These are phyloP conservation scores for Ennomos fuscantarius DNA, from an alignment of 2,888 invertebrate species.

Conservation along the genomic window DNA sequence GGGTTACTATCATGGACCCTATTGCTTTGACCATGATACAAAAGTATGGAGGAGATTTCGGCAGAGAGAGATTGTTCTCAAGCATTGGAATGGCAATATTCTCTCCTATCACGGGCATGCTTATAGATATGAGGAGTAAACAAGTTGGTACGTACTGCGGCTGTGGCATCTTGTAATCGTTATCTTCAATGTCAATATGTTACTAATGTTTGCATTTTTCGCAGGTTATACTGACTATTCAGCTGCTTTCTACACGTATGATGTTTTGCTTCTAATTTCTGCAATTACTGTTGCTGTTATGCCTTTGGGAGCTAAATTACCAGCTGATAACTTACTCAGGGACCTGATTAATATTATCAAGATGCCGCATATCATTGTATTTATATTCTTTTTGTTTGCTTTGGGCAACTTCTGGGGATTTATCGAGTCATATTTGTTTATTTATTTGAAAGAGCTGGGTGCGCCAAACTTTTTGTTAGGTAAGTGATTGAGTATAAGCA, in stretches of 20 bases:
- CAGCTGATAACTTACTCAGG: constrained; percentile 90
- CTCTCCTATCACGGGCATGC: constrained; percentile 91
- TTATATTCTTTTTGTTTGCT: constrained; percentile 92
- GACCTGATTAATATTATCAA: constrained; percentile 91
- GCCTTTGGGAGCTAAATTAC: constrained; percentile 91
- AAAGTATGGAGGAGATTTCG: constrained; percentile 92
- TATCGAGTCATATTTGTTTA: constrained; percentile 94
- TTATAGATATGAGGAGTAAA: constrained; percentile 90
- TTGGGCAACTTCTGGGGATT: constrained; percentile 96
- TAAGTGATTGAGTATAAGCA: constrained; percentile 57
- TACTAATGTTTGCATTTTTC: constrained; percentile 54
- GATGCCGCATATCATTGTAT: constrained; percentile 91
- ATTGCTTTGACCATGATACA: constrained; percentile 94
- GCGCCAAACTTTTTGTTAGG: constrained; percentile 93
- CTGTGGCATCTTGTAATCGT: constrained; percentile 61
- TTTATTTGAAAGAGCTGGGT: constrained; percentile 93
- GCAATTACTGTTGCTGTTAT: constrained; percentile 90
- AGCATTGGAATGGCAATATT: constrained; percentile 94
- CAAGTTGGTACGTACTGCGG: constrained; percentile 77
- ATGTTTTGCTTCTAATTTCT: constrained; percentile 89
- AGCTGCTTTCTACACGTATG: constrained; percentile 94
- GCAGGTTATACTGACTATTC: constrained; percentile 93
- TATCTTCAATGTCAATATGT: constrained; percentile 76
- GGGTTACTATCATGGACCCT: constrained; percentile 95
- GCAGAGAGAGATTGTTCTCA: constrained; percentile 91